These are phyloP conservation scores for Probaryconus sp. DNA, from an alignment of 1,140 invertebrate genomes.

Conservation along the genomic window DNA sequence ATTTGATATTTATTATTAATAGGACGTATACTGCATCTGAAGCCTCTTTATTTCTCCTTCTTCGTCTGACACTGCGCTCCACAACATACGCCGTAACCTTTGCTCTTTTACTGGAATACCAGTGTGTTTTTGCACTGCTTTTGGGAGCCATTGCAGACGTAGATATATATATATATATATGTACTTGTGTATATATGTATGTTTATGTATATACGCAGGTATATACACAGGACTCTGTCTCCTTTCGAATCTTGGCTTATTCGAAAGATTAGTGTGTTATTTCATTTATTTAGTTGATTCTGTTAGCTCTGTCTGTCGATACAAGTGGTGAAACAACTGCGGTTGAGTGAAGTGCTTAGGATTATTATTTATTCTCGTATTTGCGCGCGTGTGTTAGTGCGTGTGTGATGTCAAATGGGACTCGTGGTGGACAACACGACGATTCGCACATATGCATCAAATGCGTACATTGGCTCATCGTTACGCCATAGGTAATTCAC, in stretches of 20 bases:
- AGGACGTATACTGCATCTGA: too few species aligned
- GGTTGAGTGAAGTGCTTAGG: constrained; percentile 53
- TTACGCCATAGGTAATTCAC: constrained; percentile 64
- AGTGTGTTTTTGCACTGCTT: too few species aligned
- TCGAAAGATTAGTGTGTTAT: neutral
- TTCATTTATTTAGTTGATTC: neutral
- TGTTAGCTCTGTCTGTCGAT: neutral
- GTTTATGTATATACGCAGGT: too few species aligned
- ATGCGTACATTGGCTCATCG: constrained; percentile 65
- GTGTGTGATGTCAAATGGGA: constrained; percentile 69
- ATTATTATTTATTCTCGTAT: constrained; percentile 32
- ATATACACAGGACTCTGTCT: too few species aligned
- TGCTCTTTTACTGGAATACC: constrained; percentile 56
- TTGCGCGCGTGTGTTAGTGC: constrained; percentile 48
- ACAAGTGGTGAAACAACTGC: constrained; percentile 10
- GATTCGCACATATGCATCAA: constrained; percentile 67
- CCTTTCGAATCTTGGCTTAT: neutral
- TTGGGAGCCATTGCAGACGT: neutral
- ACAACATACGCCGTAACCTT: constrained; percentile 39
- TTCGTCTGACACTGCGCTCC: too few species aligned
- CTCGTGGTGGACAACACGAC: constrained; percentile 62
- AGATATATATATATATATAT: too few species aligned
- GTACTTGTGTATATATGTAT: neutral
- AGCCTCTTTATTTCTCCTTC: constrained; percentile 13
- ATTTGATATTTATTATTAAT: too few species aligned